phyloP scores from a whole-genome alignment of 2,113 vertebrate species.

The Oophaga pumilio region DNA sequence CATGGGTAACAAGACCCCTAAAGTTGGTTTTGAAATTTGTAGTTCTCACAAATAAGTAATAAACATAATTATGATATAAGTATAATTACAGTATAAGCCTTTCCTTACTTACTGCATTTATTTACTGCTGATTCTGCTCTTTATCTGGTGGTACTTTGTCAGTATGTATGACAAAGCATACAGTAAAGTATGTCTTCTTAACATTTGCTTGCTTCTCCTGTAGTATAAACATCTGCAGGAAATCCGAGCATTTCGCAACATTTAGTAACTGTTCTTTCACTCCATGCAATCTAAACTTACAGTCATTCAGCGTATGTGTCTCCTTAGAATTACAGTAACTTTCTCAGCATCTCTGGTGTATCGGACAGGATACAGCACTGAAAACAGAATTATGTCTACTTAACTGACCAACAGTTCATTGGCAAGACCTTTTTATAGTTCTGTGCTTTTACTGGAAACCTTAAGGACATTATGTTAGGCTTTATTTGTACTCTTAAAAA shows the following conservation, averaged over 20 bases:
- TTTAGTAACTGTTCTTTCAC: conserved; percentile 21
- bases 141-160: neutral
- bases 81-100: neutral
- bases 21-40: too few species aligned
- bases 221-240: conserved; percentile 60
- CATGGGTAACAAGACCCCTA: too few species aligned
- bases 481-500: neutral
- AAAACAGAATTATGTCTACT: conserved; percentile 43
- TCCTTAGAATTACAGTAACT: conserved; percentile 52
- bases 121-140: neutral
- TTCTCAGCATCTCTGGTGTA: conserved; percentile 15
- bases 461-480: conserved; percentile 61
- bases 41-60: neutral
- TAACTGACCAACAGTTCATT: conserved; percentile 65
- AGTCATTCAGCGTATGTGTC: conserved; percentile 18
- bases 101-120: neutral
- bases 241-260: conserved; percentile 61
- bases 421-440: conserved; percentile 54
- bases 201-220: conserved; percentile 44
- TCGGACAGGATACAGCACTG: conserved; percentile 36
- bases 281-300: conserved; percentile 5
- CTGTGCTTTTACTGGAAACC: conserved; percentile 66
- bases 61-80: neutral
- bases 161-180: conserved; percentile 14
- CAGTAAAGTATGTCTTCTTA: conserved; percentile 15